A percentile compares a stretch with the other conserved stretches of the same genome.
Conservation (phyloP, 2,113 vertebrate genomes). For the Malaclemys terrapin region DNA sequence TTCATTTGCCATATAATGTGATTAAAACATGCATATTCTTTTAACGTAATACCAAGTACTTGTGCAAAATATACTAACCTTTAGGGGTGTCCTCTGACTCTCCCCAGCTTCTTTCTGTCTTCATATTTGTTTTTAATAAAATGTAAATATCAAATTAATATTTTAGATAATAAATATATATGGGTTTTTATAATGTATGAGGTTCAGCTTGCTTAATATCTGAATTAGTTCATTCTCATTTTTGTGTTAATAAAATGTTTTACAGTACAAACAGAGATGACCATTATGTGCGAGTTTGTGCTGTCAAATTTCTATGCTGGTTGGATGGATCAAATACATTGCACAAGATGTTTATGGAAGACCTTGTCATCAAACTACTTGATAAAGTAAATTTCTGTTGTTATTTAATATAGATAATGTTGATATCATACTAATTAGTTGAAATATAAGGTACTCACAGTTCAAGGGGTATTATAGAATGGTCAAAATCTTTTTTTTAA, state of each 20-base stretch:
- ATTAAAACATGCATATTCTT: not conserved
- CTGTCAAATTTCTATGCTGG: slow-evolving; percentile 88
- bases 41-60: not conserved
- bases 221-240: not conserved
- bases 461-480: not conserved
- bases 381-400: slow-evolving; percentile 84
- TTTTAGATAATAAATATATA: not conserved
- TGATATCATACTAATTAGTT: not conserved
- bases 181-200: not conserved
- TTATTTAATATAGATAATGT: not conserved
- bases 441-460: not conserved
- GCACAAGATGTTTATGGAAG: slow-evolving; percentile 86
- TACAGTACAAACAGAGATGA: slow-evolving; percentile 90
- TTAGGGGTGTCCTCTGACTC: not conserved
- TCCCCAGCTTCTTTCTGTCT: not conserved
- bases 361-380: slow-evolving; percentile 85
- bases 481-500: not conserved
- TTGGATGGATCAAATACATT: slow-evolving; percentile 82
- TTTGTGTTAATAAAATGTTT: slow-evolving; percentile 30
- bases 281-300: slow-evolving; percentile 88
- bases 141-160: not conserved
- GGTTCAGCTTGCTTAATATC: not conserved
- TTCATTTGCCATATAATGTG: not conserved
- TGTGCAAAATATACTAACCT: not conserved
- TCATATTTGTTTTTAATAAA: not conserved